These are phyloP conservation scores for Monochamus saltuarius DNA, from an alignment of 1,140 invertebrate genomes.

Conservation along the genomic window DNA sequence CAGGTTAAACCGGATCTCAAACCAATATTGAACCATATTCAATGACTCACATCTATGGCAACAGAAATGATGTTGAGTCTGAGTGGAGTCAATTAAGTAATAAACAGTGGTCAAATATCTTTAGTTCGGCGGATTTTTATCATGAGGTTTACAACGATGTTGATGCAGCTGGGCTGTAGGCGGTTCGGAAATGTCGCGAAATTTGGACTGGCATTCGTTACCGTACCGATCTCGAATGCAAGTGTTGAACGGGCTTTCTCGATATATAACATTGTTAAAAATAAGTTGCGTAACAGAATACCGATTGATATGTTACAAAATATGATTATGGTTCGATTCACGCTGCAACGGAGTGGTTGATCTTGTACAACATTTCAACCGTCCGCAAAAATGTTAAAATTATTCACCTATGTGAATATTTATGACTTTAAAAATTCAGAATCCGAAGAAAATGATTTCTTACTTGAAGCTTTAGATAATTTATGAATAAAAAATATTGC, in stretches of 20 bases:
- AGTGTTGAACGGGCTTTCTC: slow-evolving; percentile 41
- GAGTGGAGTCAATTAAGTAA: slow-evolving; percentile 27
- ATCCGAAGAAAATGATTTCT: slow-evolving; percentile 7
- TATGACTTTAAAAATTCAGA: slow-evolving; percentile 24
- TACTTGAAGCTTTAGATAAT: slow-evolving; percentile 16
- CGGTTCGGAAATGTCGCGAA: slow-evolving; percentile 40
- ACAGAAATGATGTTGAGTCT: slow-evolving; percentile 29
- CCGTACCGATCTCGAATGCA: slow-evolving; percentile 39
- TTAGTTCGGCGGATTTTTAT: slow-evolving; percentile 36
- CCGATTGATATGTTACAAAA: slow-evolving; percentile 22
- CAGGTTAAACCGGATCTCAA: slow-evolving; percentile 28
- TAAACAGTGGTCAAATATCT: slow-evolving; percentile 25
- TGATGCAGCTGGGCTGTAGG: slow-evolving; percentile 37
- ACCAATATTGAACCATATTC: slow-evolving; percentile 32
- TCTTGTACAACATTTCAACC: slow-evolving; percentile 24
- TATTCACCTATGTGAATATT: slow-evolving; percentile 21
- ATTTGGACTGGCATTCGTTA: slow-evolving; percentile 39
- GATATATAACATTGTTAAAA: slow-evolving; percentile 32
- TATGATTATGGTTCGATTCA: slow-evolving; percentile 27
- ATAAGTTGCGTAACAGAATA: slow-evolving; percentile 24
- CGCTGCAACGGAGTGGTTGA: slow-evolving; percentile 29
- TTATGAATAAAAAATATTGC: slow-evolving; percentile 12
- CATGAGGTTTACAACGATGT: slow-evolving; percentile 38
- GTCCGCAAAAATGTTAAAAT: slow-evolving; percentile 8
- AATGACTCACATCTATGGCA: slow-evolving; percentile 34